Evolutionary conservation across 2,888 invertebrate genomes (phyloP), one percentile per base, ranked within the genome.

Genomic region (Stenchaetothrips biformis): DNA sequence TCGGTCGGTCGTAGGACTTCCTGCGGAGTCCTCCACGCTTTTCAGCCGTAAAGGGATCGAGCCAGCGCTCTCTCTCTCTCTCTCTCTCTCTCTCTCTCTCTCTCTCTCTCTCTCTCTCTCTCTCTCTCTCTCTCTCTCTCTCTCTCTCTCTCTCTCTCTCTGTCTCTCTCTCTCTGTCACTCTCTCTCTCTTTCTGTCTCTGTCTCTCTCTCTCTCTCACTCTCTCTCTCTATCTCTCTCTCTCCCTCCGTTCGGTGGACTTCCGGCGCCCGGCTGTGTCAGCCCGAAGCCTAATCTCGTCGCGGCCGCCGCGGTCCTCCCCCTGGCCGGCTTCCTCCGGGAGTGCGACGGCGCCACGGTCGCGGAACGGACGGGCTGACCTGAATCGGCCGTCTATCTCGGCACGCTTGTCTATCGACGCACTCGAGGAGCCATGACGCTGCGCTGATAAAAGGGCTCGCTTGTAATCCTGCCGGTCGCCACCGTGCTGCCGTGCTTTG

Each of bases 71-170:
- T n/a, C n/a, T n/a, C n/a, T n/a, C n/a, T 18, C 8, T 8, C 53
- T 53, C 53, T 18, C 13, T 8, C 53, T 62, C 78, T 53, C 62
- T 79, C 79, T 80, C 80, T 77, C 67, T 80, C 81, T 80, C 47
- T 78, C 74, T 80, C 80, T 67, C 78, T 81, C 79, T 81, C 79
- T 18, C 81, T 81, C 79, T 78, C 62, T 79, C 53, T 74, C 77
- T 47, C 78, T 80, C 80, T 77, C 59, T 48, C 37, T 77, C 13
- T 48, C 37, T 81, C 27, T 62, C 77, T 77, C 77, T 67, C 78
- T 79, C 67, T 21, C 67, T 78, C 79, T 11, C 67, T 49, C 67
- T 21, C 74, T 77, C 37, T 77, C 21, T 53, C 48, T 80, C 48
- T 74, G 59, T 80, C 48, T 62, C 59, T 80, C 53, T 59, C 47